Base-by-base conservation (phyloP, 23 tunicate genomes). In the Aplidium turbinatum region DNA sequence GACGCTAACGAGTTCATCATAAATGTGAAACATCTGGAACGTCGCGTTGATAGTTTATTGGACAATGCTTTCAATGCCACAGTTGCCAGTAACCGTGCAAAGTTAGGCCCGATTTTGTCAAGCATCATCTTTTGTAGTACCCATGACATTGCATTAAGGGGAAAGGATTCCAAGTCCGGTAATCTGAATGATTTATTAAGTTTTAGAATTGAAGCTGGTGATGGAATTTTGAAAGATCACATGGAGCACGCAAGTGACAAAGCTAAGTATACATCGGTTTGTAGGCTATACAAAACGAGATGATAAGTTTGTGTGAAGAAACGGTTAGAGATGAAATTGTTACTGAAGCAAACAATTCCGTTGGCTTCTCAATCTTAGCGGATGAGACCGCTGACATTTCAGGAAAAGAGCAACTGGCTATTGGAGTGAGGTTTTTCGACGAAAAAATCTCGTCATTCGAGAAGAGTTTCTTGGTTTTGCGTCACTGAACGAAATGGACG, bases 101-200 rank as follows among this genome's bases (percentile, higher is more conserved):
- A 54, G 23, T 54, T 54, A 54, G 60, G 6, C n/a, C 60, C 22
- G 22, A 54, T 54, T 54, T 54, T 11, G 60, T 54, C 60, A 54
- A 16, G 60, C 21, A n/a, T 54, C 21, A n/a, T 54, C 21, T 54
- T 54, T n/a, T 54, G 60, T n/a, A 5, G 60, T 54, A 11, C 23
- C 60, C 60, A 54, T n/a, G 60, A 54, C 60, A 54, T 54, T 54
- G 60, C 19, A n/a, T 54, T 54, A 54, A 54, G 60, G 21, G 60
- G 22, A 6, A 54, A 54, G 21, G 60, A 54, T 4, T 11, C 60
- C 19, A 54, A 54, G 23, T 54, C 60, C 23, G 60, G 60, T n/a
- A 54, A 54, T 54, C 60, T 54, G 23, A 54, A 54, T 54, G 60
- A 54, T 54, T 54, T 54, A 54, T 54, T 54, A 54, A 4, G 23